phyloP scores from a whole-genome alignment of 2,797 vertebrate genomes.

The Myotis vivesi region DNA sequence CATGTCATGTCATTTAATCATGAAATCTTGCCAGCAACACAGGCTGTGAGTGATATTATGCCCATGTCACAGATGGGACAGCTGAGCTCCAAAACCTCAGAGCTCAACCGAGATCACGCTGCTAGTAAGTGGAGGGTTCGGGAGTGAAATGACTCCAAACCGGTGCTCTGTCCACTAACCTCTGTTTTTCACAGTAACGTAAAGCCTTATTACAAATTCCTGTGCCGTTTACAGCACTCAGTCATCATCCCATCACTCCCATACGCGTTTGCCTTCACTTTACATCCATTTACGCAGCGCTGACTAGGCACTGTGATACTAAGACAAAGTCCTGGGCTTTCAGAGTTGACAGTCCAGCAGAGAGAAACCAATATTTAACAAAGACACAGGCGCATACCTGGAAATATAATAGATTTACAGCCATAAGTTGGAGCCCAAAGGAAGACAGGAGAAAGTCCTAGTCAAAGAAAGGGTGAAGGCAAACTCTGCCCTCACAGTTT shows the following conservation, averaged over 20 bases:
- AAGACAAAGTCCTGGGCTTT: neutral
- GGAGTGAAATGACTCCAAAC: neutral
- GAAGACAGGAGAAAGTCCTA: neutral
- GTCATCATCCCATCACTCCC: neutral
- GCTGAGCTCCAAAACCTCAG: neutral
- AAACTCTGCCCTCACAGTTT: neutral
- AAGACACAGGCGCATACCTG: neutral
- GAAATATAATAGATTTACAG: neutral
- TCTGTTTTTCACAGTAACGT: neutral
- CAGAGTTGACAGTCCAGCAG: neutral
- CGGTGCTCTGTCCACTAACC: neutral
- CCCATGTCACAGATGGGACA: neutral
- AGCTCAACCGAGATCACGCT: neutral
- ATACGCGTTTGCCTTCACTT: neutral
- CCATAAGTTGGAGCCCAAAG: neutral
- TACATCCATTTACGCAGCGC: neutral
- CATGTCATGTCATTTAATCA: neutral
- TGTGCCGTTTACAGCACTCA: neutral
- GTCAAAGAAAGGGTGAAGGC: neutral
- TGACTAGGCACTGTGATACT: neutral
- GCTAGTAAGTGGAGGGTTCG: neutral
- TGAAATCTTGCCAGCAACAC: neutral
- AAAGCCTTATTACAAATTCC: neutral
- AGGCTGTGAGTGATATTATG: neutral
- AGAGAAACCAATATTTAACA: neutral